Evolutionary conservation across 37 sponge, comb jelly and placozoan species (phyloP).

Genomic region (Ephydatia muelleri): DNA sequence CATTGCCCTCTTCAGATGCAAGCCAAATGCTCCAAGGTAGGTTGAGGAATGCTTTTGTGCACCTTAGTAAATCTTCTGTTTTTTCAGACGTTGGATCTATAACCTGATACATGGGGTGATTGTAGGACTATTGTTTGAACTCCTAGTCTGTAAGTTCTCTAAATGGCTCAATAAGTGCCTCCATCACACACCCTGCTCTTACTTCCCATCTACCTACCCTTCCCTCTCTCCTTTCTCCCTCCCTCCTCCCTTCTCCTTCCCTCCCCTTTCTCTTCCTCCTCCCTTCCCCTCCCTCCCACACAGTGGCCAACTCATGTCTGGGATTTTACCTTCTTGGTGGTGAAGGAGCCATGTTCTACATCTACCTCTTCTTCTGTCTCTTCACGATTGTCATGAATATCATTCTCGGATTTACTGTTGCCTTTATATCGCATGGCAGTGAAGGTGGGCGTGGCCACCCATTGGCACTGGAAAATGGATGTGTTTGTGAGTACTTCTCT

Average conservation of each 20-base stretch:
- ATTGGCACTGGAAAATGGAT: too few relatives aligned
- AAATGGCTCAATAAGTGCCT: conserved; percentile 46
- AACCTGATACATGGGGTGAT: conserved; percentile 50
- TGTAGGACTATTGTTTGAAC: conserved; percentile 34
- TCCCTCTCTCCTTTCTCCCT: background rate
- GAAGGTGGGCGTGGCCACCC: background rate
- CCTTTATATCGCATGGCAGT: background rate
- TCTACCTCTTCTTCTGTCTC: background rate
- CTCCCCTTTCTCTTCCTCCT: background rate
- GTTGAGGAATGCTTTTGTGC: background rate
- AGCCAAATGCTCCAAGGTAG: conserved; percentile 58
- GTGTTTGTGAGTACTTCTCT: background rate
- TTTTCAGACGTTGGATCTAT: conserved; percentile 68
- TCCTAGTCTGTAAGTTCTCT: conserved; percentile 60
- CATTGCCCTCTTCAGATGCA: conserved; percentile 65
- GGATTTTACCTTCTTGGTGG: background rate
- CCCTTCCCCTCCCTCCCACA: background rate
- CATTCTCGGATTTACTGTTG: background rate
- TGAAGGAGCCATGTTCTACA: background rate
- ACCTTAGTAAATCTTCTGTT: background rate
- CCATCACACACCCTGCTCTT: background rate
- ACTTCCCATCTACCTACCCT: background rate
- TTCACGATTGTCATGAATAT: background rate
- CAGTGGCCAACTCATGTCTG: background rate
- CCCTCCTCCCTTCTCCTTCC: background rate